Evolutionary conservation across 2,888 invertebrate genomes (phyloP).

Genomic region (Caprella mutica): DNA sequence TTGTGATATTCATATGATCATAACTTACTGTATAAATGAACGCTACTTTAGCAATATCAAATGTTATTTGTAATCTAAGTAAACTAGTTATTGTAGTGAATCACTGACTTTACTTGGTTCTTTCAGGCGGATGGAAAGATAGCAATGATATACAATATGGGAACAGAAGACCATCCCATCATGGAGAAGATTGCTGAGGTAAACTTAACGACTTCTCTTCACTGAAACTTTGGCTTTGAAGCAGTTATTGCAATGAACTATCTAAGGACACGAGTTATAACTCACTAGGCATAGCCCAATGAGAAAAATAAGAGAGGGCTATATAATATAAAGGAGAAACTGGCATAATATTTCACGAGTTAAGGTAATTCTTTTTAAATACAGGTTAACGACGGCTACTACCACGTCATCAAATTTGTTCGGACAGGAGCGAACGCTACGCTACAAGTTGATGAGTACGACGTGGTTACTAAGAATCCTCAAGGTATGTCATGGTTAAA

Average conservation of each 20-base stretch:
- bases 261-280: too few relatives aligned
- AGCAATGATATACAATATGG: conserved; percentile 87
- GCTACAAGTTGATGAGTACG: conserved; percentile 81
- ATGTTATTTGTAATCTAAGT: too few relatives aligned
- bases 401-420: conserved; percentile 84
- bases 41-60: too few relatives aligned
- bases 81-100: too few relatives aligned
- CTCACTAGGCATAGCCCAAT: too few relatives aligned
- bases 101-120: too few relatives aligned
- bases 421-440: conserved; percentile 80
- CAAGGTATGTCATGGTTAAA: conserved; percentile 52
- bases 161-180: conserved; percentile 77
- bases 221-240: conserved; percentile 73
- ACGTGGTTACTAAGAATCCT: conserved; percentile 70
- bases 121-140: conserved; percentile 78
- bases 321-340: too few relatives aligned
- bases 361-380: too few relatives aligned
- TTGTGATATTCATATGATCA: too few relatives aligned
- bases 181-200: conserved; percentile 66
- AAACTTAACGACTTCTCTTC: conserved; percentile 88
- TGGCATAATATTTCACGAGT: too few relatives aligned
- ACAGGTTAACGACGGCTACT: conserved; percentile 82
- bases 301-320: too few relatives aligned
- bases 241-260: conserved; percentile 82
- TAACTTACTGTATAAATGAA: too few relatives aligned